phyloP scores from a whole-genome alignment of 2,113 vertebrate genomes.

The Procavia capensis region DNA sequence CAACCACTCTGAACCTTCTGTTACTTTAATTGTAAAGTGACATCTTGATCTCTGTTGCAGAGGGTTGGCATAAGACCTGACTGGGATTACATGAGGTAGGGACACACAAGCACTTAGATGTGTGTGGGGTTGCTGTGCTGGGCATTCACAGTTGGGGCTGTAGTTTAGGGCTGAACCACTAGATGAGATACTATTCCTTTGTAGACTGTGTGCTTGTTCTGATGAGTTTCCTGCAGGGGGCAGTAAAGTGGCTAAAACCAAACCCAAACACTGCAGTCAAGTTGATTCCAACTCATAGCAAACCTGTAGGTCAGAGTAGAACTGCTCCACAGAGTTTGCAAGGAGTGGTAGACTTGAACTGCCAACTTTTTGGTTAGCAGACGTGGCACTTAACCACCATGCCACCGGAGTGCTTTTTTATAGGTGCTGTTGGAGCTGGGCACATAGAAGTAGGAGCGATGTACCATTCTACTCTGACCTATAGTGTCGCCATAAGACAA shows the following conservation, averaged over 20 bases:
- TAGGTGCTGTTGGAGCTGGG: background rate
- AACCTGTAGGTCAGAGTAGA: too few species aligned
- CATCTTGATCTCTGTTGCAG: background rate
- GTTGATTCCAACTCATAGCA: too few species aligned
- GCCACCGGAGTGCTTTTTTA: background rate
- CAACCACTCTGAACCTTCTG: background rate
- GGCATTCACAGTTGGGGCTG: background rate
- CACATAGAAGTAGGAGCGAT: too few species aligned
- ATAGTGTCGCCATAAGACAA: too few species aligned
- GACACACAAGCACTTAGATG: rapidly evolving
- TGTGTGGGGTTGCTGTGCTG: background rate
- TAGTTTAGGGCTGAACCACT: background rate
- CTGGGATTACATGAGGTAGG: background rate
- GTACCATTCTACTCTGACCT: too few species aligned
- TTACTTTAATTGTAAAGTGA: too few species aligned
- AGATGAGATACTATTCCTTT: background rate
- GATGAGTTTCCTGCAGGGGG: background rate
- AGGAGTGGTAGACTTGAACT: too few species aligned
- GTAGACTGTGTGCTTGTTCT: background rate
- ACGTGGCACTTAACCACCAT: too few species aligned
- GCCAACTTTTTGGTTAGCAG: too few species aligned
- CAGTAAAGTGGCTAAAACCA: background rate
- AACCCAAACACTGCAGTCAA: too few species aligned
- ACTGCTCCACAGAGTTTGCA: too few species aligned
- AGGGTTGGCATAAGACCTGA: too few species aligned